Evolutionary conservation across 2,113 vertebrate genomes (phyloP), one percentile per base, ranked within the genome.

Genomic region (Oxyruncus cristatus): DNA sequence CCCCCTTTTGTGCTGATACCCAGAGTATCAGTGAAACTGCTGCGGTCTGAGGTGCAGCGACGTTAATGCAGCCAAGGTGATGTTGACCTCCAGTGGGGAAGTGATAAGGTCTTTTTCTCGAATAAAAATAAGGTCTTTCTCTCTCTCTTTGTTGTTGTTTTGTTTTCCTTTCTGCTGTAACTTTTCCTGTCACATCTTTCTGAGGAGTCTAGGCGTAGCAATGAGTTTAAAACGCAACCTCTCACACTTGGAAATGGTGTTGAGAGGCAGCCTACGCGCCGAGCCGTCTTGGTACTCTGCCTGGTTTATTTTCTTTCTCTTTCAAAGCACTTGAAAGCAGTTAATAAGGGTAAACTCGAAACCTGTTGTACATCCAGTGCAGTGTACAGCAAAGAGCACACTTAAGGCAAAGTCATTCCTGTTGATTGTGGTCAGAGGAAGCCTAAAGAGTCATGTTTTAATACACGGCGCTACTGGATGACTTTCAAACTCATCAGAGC

Each of bases 261-360:
- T 87, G 76, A 95, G 91, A 94, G 61, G 88, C 92, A 90, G 85
- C 90, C 88, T 92, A 83, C 22, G 0, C 1, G 1, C 61, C 2
- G 0, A 77, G 56, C 59, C 24, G 26, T 22, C 67, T 50, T 88
- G 47, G 85, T 89, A 62, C 72, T 90, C 90, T 88, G 62, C 85
- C 39, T 88, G 52, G 79, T 81, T 97, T 95, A 77, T 94, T 92
- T 96, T 87, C 67, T 66, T 95, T 78, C 90, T 88, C 82, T 94
- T 93, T 88, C 75, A 63, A 68, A 91, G 68, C 78, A 74, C 90
- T 93, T 85, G 63, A 93, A 88, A 92, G 75, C 76, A 71, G 73
- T 86, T 93, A 93, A 74, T 94, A 93, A 59, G 80, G 92, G 77
- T 92, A 96, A 96, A 96, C 76, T 88, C 81, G n/a, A 92, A 93